A percentile compares a stretch with the other conserved stretches of the same genome.
phyloP scores from a whole-genome alignment of 2,113 vertebrate genomes.

The Tympanuchus pallidicinctus region DNA sequence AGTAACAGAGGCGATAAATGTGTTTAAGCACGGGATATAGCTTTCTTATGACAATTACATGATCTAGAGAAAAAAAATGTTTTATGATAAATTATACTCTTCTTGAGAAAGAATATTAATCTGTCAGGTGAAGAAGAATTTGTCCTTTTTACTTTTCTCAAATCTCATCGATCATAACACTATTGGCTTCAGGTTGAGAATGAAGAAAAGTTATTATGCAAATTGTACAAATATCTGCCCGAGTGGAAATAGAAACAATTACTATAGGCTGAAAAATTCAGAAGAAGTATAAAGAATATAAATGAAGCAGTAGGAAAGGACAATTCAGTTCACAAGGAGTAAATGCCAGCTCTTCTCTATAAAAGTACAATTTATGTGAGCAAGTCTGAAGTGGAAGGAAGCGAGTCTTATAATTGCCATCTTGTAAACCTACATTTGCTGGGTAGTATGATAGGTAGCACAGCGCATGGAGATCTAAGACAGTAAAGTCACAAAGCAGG shows the following conservation, averaged over 20 bases:
- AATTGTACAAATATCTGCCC: background rate
- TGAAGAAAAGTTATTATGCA: slow-evolving; percentile 12
- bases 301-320: background rate
- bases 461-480: background rate
- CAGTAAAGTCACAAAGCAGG: background rate
- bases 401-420: background rate
- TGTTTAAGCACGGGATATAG: slow-evolving; percentile 23
- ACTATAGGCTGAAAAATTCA: background rate
- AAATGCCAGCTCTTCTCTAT: background rate
- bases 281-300: background rate
- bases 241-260: background rate
- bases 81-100: background rate
- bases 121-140: background rate
- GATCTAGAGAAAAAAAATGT: background rate
- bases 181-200: background rate
- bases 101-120: background rate
- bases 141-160: background rate
- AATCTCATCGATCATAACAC: background rate
- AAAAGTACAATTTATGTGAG: background rate
- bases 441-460: background rate
- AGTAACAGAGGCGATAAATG: background rate
- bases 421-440: background rate
- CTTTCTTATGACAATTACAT: background rate
- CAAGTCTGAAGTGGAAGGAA: background rate
- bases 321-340: background rate